Conservation (phyloP, 2,113 vertebrate species). For the Hypocryptadius cinnamomeus region DNA sequence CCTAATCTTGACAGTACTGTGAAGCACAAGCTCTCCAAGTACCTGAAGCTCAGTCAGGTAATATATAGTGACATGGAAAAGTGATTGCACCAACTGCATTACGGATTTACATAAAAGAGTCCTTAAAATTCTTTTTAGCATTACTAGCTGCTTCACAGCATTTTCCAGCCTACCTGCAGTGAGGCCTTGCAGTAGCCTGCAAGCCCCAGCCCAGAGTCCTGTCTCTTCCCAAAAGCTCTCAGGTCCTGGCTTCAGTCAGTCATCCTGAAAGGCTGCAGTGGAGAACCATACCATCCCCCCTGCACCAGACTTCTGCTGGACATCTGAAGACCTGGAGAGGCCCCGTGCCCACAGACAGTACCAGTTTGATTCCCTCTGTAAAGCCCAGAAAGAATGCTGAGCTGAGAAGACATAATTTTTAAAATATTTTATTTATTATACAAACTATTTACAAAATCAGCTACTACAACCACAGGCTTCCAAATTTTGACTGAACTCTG, state of each 20-base stretch:
- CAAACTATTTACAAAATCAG: conserved; percentile 76
- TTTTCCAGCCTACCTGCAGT: background rate
- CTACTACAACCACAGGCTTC: conserved; percentile 50
- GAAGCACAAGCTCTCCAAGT: background rate
- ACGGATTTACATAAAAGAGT: background rate
- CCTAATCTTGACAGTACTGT: background rate
- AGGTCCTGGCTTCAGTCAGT: background rate
- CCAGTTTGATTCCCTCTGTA: background rate
- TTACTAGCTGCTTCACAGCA: background rate
- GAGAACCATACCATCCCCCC: background rate
- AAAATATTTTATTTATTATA: conserved; percentile 73
- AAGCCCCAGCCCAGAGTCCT: background rate
- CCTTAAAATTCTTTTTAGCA: background rate
- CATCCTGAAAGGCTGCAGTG: background rate
- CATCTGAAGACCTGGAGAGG: background rate
- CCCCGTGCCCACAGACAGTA: background rate
- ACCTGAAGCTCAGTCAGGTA: background rate
- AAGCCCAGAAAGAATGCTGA: background rate
- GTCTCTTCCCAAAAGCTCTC: background rate
- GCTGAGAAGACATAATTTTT: conserved; percentile 22
- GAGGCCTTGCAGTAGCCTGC: background rate
- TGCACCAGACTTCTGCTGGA: background rate
- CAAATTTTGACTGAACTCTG: conserved; percentile 44
- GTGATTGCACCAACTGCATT: background rate
- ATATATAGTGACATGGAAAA: background rate